A percentile compares a stretch with the other conserved stretches of the same genome.
Conservation (phyloP, 2,888 invertebrate species). For the Operophtera brumata region DNA sequence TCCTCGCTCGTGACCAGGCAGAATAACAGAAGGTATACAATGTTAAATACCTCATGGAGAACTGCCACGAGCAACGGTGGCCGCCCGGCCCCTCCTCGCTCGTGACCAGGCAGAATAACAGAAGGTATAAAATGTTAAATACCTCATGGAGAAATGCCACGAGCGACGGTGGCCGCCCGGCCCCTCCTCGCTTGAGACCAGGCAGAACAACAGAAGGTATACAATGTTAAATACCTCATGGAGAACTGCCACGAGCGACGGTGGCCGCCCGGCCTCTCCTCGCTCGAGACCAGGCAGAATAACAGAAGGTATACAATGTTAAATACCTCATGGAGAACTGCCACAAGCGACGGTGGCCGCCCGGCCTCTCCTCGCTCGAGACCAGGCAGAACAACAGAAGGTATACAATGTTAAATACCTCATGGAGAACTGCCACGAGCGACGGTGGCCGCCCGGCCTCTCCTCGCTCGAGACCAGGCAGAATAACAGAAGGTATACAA, state of each 20-base stretch:
- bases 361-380: conserved; percentile 94
- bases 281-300: conserved; percentile 95
- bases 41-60: conserved; percentile 98
- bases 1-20: conserved; percentile 96
- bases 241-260: conserved; percentile 97
- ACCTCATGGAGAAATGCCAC: conserved; percentile 98
- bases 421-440: conserved; percentile 98
- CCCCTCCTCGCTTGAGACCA: conserved; percentile 93
- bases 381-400: conserved; percentile 96
- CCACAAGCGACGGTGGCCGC: conserved; percentile 97
- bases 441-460: conserved; percentile 96
- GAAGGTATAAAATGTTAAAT: conserved; percentile 82
- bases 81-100: conserved; percentile 95
- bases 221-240: conserved; percentile 94
- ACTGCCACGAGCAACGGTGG: conserved; percentile 98
- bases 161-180: conserved; percentile 97
- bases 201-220: conserved; percentile 92
- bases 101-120: conserved; percentile 96
- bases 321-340: conserved; percentile 99
- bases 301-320: conserved; percentile 85
- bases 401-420: conserved; percentile 83
- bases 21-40: conserved; percentile 88
- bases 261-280: conserved; percentile 96
- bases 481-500: conserved; percentile 88
- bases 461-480: conserved; percentile 96